phyloP scores from a whole-genome alignment of 1,140 invertebrate species.

The Neoseiulus cucumeris region DNA sequence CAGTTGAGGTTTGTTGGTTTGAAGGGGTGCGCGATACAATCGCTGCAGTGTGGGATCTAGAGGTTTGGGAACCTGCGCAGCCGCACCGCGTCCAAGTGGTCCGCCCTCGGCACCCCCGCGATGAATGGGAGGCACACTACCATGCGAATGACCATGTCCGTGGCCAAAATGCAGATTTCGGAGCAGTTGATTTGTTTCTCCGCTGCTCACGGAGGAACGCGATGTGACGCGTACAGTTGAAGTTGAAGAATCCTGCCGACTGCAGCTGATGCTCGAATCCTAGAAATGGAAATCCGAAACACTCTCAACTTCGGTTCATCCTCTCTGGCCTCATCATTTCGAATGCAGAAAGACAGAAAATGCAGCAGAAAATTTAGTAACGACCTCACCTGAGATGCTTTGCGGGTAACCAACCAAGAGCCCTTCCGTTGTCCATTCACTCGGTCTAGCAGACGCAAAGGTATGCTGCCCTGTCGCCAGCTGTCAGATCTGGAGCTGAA shows the following conservation, averaged over 20 bases:
- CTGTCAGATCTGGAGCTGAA: constrained; percentile 62
- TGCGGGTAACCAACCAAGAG: constrained; percentile 64
- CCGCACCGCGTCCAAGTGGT: not conserved
- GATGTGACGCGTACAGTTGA: constrained; percentile 19
- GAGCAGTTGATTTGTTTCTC: constrained; percentile 11
- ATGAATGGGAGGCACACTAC: too few species aligned
- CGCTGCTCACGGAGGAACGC: constrained; percentile 21
- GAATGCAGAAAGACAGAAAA: too few species aligned
- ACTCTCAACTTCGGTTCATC: not conserved
- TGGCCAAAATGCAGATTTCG: not conserved
- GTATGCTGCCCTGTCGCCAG: constrained; percentile 41
- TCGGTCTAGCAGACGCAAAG: constrained; percentile 30
- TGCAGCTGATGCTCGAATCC: constrained; percentile 19
- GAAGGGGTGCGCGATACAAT: not conserved
- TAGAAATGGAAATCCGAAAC: constrained; percentile 7
- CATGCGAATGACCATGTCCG: not conserved
- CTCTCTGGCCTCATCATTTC: not conserved
- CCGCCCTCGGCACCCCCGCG: not conserved
- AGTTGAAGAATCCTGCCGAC: constrained; percentile 20
- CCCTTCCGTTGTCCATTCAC: constrained; percentile 41
- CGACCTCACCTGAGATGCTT: constrained; percentile 48
- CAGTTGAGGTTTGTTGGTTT: constrained; percentile 18
- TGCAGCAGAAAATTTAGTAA: not conserved
- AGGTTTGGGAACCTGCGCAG: not conserved
- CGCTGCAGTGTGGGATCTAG: not conserved